phyloP scores from a whole-genome alignment of 1,140 invertebrate genomes.

The Calosoma granatense region DNA sequence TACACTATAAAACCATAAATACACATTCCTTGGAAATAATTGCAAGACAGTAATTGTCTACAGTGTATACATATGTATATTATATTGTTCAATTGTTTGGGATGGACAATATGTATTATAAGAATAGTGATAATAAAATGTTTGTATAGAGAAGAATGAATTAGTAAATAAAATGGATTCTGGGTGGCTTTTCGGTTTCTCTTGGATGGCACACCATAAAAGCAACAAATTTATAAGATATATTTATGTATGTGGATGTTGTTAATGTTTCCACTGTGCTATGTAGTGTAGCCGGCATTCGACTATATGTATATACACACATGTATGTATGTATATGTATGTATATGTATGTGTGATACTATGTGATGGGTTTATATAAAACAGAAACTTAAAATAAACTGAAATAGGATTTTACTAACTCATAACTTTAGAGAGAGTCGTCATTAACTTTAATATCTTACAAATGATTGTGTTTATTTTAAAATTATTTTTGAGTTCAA shows the following conservation, averaged over 20 bases:
- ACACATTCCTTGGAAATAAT: no score
- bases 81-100: no score
- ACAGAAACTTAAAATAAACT: background rate
- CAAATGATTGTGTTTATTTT: background rate
- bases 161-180: no score
- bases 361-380: background rate
- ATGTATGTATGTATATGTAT: slow-evolving; percentile 7
- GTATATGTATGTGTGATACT: background rate
- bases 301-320: slow-evolving; percentile 2
- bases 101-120: no score
- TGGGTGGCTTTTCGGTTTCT: no score
- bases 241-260: slow-evolving; percentile 2
- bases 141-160: no score
- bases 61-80: no score
- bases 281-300: background rate
- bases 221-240: background rate
- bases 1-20: no score
- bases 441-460: background rate
- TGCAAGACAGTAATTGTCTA: no score
- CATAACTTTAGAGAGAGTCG: background rate
- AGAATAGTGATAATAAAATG: no score
- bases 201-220: no score
- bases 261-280: background rate
- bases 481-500: background rate
- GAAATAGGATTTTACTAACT: background rate